Percentiles rank a stretch among this genome's conserved stretches.
Conservation (phyloP, 1,140 invertebrate genomes). For the Cephus cinctus region DNA sequence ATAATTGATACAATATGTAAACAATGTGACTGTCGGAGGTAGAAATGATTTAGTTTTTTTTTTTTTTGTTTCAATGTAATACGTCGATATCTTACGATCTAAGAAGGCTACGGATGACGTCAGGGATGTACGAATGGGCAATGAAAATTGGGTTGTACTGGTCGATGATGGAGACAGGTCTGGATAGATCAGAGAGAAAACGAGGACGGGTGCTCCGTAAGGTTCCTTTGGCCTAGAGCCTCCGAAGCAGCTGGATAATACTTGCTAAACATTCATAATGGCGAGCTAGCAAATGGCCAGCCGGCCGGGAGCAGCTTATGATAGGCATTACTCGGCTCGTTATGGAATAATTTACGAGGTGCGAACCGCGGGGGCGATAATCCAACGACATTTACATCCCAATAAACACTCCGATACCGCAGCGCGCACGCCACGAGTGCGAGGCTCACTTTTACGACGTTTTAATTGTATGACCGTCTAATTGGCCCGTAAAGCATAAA, state of each 20-base stretch:
- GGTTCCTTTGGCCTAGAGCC: constrained; percentile 8
- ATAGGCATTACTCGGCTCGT: constrained; percentile 55
- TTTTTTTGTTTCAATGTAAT: too few relatives aligned
- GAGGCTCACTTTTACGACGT: constrained; percentile 44
- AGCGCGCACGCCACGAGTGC: constrained; percentile 22
- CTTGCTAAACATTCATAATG: constrained; percentile 37
- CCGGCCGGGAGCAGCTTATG: constrained; percentile 47
- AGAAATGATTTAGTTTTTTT: too few relatives aligned
- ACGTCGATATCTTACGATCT: too few relatives aligned
- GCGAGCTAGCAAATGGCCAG: constrained; percentile 36
- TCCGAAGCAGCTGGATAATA: constrained; percentile 24
- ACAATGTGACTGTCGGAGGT: too few relatives aligned
- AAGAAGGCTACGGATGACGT: too few relatives aligned
- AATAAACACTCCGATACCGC: constrained; percentile 53
- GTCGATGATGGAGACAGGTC: too few relatives aligned
- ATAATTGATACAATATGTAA: too few relatives aligned
- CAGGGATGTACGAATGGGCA: too few relatives aligned
- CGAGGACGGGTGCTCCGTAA: too few relatives aligned
- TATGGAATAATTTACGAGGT: constrained; percentile 58
- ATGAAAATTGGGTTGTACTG: too few relatives aligned
- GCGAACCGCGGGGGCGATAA: constrained; percentile 56
- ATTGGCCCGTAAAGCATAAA: constrained; percentile 47
- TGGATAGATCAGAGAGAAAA: too few relatives aligned
- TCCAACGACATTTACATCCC: constrained; percentile 58
- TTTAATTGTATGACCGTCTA: constrained; percentile 51